Conservation (phyloP, 2,888 invertebrate genomes). For the Alviniconcha strummeri region DNA sequence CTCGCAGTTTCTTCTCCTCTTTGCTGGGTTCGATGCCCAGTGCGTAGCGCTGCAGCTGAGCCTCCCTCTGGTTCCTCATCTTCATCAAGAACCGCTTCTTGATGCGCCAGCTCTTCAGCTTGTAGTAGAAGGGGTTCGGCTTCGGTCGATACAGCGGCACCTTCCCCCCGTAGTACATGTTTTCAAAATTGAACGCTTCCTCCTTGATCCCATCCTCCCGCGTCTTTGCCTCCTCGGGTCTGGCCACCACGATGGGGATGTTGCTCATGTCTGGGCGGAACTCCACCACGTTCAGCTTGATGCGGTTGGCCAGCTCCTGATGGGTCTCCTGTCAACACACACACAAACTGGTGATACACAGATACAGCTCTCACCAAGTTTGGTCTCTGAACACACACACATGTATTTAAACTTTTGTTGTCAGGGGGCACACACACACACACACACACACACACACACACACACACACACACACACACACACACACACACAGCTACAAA, state of each 20-base stretch:
- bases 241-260: conserved; percentile 88
- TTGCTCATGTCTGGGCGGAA: conserved; percentile 83
- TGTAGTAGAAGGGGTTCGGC: conserved; percentile 40
- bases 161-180: conserved; percentile 65
- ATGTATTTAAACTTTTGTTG: too few species aligned
- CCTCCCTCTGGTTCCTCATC: conserved; percentile 49
- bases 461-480: too few species aligned
- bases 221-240: conserved; percentile 77
- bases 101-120: conserved; percentile 39
- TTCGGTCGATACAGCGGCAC: conserved; percentile 40
- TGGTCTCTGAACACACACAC: too few species aligned
- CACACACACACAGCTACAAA: too few species aligned
- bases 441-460: too few species aligned
- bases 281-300: conserved; percentile 92
- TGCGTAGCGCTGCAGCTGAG: conserved; percentile 45
- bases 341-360: too few species aligned
- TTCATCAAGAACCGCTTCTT: conserved; percentile 36
- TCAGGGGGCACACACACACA: too few species aligned
- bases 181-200: conserved; percentile 74
- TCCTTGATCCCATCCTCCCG: conserved; percentile 80
- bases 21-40: conserved; percentile 47
- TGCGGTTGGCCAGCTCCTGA: conserved; percentile 90
- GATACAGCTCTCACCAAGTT: too few species aligned
- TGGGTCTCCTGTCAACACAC: conserved; percentile 80
- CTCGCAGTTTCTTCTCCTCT: conserved; percentile 37